Evolutionary conservation across 2,888 invertebrate species (phyloP).

Genomic region (Cephus pulcher): DNA sequence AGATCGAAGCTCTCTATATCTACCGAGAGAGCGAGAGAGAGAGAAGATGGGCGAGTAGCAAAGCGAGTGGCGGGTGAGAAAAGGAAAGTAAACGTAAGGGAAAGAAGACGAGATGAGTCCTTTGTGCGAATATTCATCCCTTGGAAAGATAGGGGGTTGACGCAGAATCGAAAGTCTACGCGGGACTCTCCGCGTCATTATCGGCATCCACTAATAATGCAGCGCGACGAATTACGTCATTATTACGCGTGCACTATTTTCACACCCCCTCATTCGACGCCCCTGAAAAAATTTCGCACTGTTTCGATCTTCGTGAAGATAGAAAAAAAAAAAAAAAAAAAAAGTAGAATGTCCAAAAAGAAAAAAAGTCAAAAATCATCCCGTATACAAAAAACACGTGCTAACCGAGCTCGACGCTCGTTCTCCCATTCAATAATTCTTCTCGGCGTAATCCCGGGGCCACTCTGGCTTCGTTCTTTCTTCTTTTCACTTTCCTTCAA

Average conservation of each 20-base stretch:
- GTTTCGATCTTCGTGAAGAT: not conserved
- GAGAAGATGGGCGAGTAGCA: not conserved
- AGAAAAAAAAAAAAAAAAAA: no score
- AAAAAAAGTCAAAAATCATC: not conserved
- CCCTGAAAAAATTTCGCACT: not conserved
- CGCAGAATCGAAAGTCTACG: slow-evolving; percentile 1
- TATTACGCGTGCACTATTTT: not conserved
- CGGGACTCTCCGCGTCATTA: not conserved
- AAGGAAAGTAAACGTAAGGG: slow-evolving; percentile 6
- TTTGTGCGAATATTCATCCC: slow-evolving; percentile 33
- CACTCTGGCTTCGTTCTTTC: slow-evolving; percentile 8
- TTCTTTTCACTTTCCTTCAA: not conserved
- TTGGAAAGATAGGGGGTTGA: slow-evolving; percentile 10
- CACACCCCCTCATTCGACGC: no score
- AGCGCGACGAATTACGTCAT: not conserved
- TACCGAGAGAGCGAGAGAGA: not conserved
- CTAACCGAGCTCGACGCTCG: not conserved
- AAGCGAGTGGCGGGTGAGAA: not conserved
- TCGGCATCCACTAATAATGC: not conserved
- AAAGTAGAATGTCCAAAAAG: not conserved
- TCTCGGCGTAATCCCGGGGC: slow-evolving; percentile 1
- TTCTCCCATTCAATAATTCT: slow-evolving; percentile 9
- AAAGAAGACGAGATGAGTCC: slow-evolving; percentile 8
- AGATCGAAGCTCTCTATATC: slow-evolving; percentile 30
- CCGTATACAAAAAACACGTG: not conserved